phyloP scores from a whole-genome alignment of 2,113 vertebrate genomes.

The Zosterops borbonicus region DNA sequence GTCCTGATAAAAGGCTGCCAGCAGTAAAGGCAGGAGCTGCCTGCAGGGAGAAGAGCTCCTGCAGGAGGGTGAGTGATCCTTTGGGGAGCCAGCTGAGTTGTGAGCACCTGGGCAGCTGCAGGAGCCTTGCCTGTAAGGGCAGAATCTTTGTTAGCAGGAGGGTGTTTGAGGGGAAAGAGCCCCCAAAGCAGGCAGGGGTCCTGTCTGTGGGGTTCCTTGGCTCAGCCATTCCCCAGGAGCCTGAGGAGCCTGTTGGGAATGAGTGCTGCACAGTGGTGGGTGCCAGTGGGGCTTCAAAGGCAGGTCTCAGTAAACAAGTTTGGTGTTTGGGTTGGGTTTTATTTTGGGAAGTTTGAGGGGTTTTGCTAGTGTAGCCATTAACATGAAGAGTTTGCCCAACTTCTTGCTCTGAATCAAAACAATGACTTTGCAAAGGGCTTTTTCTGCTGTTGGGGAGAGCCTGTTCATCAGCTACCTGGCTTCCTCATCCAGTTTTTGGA shows the following conservation, averaged over 20 bases:
- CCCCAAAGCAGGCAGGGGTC: neutral
- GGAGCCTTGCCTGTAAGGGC: neutral
- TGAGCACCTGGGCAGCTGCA: neutral
- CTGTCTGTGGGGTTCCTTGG: neutral
- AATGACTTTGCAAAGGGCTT: neutral
- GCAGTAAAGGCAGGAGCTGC: neutral
- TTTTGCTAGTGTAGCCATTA: neutral
- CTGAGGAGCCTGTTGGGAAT: neutral
- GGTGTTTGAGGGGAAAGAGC: neutral
- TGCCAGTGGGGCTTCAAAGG: neutral
- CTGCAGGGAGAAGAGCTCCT: neutral
- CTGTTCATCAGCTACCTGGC: neutral
- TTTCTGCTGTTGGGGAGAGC: neutral
- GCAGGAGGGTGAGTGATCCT: neutral
- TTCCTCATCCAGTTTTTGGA: neutral
- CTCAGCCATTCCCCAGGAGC: neutral
- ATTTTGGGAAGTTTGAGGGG: neutral
- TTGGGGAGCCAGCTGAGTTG: neutral
- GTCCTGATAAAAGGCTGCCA: neutral
- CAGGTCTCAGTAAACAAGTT: neutral
- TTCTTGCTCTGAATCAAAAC: neutral
- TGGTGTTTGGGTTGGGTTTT: neutral
- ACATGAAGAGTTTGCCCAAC: neutral
- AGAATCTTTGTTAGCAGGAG: neutral
- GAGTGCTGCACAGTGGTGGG: too few species aligned